A percentile compares a stretch with the other conserved stretches of the same genome.
phyloP scores from a whole-genome alignment of 2,888 invertebrate species.

The Ellobium chinense region DNA sequence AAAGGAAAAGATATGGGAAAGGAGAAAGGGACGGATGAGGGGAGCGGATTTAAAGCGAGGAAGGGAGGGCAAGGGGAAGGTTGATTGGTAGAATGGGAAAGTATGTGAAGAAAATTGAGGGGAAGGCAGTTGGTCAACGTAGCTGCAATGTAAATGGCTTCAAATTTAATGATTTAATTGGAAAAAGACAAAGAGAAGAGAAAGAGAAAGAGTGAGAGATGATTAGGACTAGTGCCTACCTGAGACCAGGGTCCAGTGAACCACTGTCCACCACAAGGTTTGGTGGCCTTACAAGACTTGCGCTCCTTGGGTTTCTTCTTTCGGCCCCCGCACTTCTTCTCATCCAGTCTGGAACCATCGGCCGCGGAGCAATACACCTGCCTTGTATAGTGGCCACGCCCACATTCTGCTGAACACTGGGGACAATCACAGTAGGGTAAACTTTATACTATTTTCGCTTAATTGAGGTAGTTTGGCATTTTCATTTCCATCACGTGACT shows the following conservation, averaged over 20 bases:
- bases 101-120: too few species aligned
- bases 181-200: background rate
- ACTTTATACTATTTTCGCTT: background rate
- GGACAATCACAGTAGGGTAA: conserved; percentile 24
- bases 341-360: conserved; percentile 63
- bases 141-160: too few species aligned
- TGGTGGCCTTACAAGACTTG: conserved; percentile 64
- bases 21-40: too few species aligned
- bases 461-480: too few species aligned
- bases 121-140: too few species aligned
- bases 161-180: too few species aligned
- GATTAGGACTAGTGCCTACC: conserved; percentile 72
- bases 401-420: conserved; percentile 77
- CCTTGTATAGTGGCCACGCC: conserved; percentile 69
- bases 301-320: conserved; percentile 60
- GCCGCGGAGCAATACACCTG: conserved; percentile 73
- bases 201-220: background rate
- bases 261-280: conserved; percentile 88
- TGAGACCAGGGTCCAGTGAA: conserved; percentile 88
- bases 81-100: too few species aligned
- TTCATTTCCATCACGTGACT: too few species aligned
- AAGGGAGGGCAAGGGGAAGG: too few species aligned
- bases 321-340: conserved; percentile 61
- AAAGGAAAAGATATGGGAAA: too few species aligned
- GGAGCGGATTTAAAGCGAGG: too few species aligned